phyloP scores from a whole-genome alignment of 2,888 invertebrate genomes.

The Salticus scenicus region DNA sequence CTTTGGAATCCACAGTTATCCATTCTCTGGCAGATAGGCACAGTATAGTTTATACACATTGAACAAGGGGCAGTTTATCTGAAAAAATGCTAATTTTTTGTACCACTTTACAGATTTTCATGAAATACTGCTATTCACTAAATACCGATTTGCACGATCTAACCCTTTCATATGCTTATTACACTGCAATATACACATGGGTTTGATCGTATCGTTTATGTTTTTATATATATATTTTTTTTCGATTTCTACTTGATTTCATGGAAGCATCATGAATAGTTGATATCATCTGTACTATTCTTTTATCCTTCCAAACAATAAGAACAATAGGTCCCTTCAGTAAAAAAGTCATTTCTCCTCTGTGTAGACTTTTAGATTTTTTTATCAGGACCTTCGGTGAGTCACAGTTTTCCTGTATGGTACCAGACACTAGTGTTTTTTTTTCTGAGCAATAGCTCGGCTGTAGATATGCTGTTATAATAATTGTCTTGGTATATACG shows the following conservation, averaged over 20 bases:
- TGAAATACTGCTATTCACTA: background rate
- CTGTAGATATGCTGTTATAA: no score
- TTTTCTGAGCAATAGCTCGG: background rate
- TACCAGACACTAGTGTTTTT: conserved; percentile 1
- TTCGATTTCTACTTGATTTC: background rate
- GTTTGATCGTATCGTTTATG: no score
- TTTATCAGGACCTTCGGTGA: conserved; percentile 4
- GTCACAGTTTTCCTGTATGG: conserved; percentile 6
- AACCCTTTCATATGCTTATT: no score
- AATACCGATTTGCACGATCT: no score
- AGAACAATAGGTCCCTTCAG: background rate
- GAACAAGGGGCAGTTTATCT: no score
- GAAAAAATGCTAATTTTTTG: no score
- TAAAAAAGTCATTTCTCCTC: conserved; percentile 2
- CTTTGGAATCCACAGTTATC: no score
- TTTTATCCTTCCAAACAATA: background rate
- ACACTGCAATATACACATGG: no score
- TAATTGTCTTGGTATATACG: no score
- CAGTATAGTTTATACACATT: background rate
- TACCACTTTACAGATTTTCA: no score
- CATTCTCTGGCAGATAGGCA: background rate
- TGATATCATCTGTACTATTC: background rate
- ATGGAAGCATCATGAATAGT: background rate
- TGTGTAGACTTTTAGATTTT: conserved; percentile 2
- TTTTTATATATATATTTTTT: no score